Percentiles rank a stretch among this genome's conserved stretches.
phyloP scores from a whole-genome alignment of 2,797 vertebrate species.

The Arctocebus calabarensis region DNA sequence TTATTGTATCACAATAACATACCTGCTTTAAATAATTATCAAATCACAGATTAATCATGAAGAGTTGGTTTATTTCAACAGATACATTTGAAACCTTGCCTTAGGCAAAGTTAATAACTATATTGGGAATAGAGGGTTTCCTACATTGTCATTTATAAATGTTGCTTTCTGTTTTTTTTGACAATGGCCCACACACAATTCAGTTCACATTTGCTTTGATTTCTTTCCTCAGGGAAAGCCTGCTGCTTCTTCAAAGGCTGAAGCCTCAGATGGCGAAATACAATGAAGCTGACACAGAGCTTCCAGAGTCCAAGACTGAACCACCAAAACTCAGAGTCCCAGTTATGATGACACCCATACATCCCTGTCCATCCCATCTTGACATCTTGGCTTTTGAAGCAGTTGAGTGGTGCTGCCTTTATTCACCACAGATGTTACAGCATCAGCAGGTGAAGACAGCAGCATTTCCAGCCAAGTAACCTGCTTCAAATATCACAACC shows the following conservation, averaged over 20 bases:
- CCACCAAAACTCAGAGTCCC: conserved; percentile 93
- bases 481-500: conserved; percentile 93
- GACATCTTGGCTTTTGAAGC: conserved; percentile 91
- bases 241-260: conserved; percentile 94
- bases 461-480: conserved; percentile 94
- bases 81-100: conserved; percentile 71
- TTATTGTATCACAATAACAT: not conserved
- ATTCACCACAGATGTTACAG: conserved; percentile 94
- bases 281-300: conserved; percentile 94
- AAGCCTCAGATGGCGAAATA: conserved; percentile 92
- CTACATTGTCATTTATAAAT: conserved; percentile 85
- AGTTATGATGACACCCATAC: conserved; percentile 93
- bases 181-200: conserved; percentile 75
- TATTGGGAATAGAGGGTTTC: conserved; percentile 74
- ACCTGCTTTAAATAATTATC: conserved; percentile 30
- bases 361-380: conserved; percentile 94
- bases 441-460: conserved; percentile 95
- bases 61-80: conserved; percentile 61
- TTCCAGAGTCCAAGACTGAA: conserved; percentile 94
- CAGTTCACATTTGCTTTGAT: conserved; percentile 78
- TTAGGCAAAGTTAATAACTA: conserved; percentile 77
- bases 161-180: conserved; percentile 70
- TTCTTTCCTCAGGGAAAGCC: conserved; percentile 89
- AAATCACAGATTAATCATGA: not conserved
- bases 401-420: conserved; percentile 92